These are phyloP conservation scores for Anhinga rufa DNA, from an alignment of 2,113 vertebrate genomes.

Conservation along the genomic window DNA sequence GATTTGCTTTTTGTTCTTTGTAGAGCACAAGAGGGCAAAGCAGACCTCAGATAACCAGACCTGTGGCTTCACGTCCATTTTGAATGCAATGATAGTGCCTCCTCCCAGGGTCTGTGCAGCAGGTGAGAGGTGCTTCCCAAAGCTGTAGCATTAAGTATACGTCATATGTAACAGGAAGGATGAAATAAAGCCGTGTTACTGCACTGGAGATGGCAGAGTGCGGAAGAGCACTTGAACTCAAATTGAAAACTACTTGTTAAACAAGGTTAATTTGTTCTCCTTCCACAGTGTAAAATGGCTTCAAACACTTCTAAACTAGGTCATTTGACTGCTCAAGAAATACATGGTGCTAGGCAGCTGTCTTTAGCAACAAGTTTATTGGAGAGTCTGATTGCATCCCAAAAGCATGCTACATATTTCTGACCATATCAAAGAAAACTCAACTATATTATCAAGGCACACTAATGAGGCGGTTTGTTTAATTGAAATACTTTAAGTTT, in stretches of 20 bases:
- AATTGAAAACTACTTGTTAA: conserved; percentile 69
- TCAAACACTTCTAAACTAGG: conserved; percentile 70
- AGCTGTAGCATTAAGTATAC: background rate
- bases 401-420: conserved; percentile 67
- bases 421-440: conserved; percentile 73
- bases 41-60: background rate
- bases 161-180: background rate
- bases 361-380: conserved; percentile 60
- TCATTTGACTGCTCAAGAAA: conserved; percentile 59
- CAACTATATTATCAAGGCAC: conserved; percentile 62
- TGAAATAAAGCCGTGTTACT: background rate
- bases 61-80: background rate
- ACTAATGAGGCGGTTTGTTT: conserved; percentile 74
- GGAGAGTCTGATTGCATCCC: conserved; percentile 63
- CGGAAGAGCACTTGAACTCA: conserved; percentile 33
- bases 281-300: conserved; percentile 59
- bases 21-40: background rate
- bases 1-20: background rate
- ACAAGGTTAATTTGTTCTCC: conserved; percentile 69
- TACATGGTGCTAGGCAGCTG: conserved; percentile 36
- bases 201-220: background rate
- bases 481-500: conserved; percentile 72
- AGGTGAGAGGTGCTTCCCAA: background rate
- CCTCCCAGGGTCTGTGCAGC: background rate
- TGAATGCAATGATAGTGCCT: background rate